Evolutionary conservation across 2,888 invertebrate species (phyloP), one percentile per base, ranked within the genome.

Genomic region (Drosophila sordidapex): DNA sequence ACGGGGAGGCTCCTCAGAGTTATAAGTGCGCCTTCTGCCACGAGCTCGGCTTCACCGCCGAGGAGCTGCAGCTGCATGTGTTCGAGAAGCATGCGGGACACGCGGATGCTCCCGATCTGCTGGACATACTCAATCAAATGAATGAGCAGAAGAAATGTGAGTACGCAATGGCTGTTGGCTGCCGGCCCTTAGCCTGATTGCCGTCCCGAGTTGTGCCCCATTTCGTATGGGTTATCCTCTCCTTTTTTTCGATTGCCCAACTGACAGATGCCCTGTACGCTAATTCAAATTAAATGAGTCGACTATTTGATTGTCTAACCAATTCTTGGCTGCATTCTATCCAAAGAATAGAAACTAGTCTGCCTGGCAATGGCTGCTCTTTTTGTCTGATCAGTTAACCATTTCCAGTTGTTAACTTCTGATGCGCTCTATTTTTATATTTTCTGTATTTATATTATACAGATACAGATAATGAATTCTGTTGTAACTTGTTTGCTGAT

Each of bases 1-100:
- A 83, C 7, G 87, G 79, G 3, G 87, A 82, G 25, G 84, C 76
- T 1, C 79, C 82, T 7, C 82, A 79, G 51, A 76, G 76, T 48
- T 82, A 71, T 52, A 69, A 70, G 51, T 82, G 85, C n/a, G 69
- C 74, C 13, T 72, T 82, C 35, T 82, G 82, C n/a, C 57, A 67
- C 4, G 69, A 79, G 48, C 27, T 58, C 33, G 82, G 84, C 15
- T 76, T 76, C 27, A 73, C 70, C 1, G 51, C 64, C 59, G 56
- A 70, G 10, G 62, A 74, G 57, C 31, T 83, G 51, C 67, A 76
- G 27, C 2, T 70, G 52, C 83, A 83, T 36, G 76, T 83, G 25
- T 11, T 67, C 29, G 40, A 60, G 0, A 60, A 81, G 29, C 83
- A 83, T 11, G 40, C 0, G 7, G 52, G 13, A 0, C 87, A 83